Conservation (phyloP, 2,797 vertebrate species). For the Miichthys miiuy region DNA sequence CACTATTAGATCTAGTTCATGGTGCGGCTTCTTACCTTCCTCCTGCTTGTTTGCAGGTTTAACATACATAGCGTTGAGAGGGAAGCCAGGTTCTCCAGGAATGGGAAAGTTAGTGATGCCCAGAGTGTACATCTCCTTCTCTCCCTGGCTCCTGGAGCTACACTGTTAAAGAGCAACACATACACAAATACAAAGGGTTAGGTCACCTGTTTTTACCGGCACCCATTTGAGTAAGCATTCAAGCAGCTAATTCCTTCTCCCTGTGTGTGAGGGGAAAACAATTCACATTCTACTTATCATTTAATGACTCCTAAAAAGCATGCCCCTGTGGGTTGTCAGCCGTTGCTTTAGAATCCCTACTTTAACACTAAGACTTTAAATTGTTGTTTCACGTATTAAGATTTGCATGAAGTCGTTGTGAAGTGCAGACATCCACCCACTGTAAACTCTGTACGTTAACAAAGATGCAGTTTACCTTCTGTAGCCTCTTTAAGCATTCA, state of each 20-base stretch:
- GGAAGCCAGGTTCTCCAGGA: slow-evolving; percentile 97
- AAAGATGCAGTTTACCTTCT: slow-evolving; percentile 88
- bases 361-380: neutral
- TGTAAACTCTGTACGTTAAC: neutral
- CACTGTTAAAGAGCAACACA: slow-evolving; percentile 85
- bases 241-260: neutral
- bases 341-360: neutral
- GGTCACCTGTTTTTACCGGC: neutral
- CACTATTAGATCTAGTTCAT: neutral
- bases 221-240: slow-evolving; percentile 5
- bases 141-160: slow-evolving; percentile 94
- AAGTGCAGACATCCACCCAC: neutral
- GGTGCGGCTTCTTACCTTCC: slow-evolving; percentile 86
- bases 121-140: slow-evolving; percentile 98
- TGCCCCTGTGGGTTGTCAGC: too few species aligned
- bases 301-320: slow-evolving; percentile 10
- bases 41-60: slow-evolving; percentile 96
- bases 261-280: neutral
- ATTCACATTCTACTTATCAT: neutral
- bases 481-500: slow-evolving; percentile 97
- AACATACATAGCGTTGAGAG: slow-evolving; percentile 95
- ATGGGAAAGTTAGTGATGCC: slow-evolving; percentile 98
- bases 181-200: neutral
- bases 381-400: neutral
- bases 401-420: neutral